Evolutionary conservation across 2,888 invertebrate species (phyloP), one percentile per base, ranked within the genome.

Genomic region (Agrypnus murinus): DNA sequence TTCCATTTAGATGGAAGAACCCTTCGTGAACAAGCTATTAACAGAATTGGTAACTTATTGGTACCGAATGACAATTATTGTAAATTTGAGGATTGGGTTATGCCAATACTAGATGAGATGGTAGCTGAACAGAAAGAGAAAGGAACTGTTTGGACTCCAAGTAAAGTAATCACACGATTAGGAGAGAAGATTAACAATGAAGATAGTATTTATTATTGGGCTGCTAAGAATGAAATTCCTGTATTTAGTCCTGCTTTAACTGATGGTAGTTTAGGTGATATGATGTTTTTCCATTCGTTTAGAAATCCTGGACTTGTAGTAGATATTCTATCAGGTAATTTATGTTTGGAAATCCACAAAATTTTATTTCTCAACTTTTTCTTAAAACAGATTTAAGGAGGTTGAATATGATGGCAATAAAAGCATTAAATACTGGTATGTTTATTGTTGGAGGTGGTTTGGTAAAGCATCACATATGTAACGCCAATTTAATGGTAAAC

Each of bases 1-100:
- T 99, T 98, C 83, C 87, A 92, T 81, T 87, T 98, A 63, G 90
- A 91, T 77, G 98, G 98, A 0, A 91, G 91, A 84, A 86, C 88
- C 55, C 87, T 98, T 14, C 88, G 98, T 62, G 92, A 94, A 10
- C 90, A 92, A 62, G 99, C 97, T 14, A 92, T 98, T 62, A 98
- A 98, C 84, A 84, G 89, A 43, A 89, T 89, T 75, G 96, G 96
- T 38, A 99, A 99, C 86, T 89, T 99, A 46, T 87, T 99, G 55
- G 97, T 99, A 0, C 99, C 99, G 0, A 99, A 99, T 87, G 93
- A 97, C 79, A 99, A 99, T 86, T 99, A 99, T 84, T 99, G 99
- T 82, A 89, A 92, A 77, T 99, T 99, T 87, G 98, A 99, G 86
- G 95, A 97, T 81, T 99, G 99, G 99, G 89, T 98, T 0, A 95